phyloP scores from a whole-genome alignment of 2,113 vertebrate species.

The Platanista minor region DNA sequence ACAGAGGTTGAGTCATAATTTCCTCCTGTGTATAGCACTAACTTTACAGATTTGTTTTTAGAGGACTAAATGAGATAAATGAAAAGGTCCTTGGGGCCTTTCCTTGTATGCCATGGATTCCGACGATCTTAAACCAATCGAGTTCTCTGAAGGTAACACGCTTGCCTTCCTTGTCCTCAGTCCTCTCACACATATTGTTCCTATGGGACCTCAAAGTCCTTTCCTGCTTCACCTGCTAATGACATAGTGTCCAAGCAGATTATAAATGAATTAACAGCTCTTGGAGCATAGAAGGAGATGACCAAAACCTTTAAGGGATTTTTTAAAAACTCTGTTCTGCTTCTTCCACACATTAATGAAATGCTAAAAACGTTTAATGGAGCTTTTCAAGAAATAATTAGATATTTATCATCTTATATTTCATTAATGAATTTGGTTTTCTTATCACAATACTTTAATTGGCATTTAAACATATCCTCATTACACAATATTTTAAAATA shows the following conservation, averaged over 20 bases:
- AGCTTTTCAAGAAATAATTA: conserved; percentile 45
- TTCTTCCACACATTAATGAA: background rate
- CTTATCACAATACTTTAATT: conserved; percentile 51
- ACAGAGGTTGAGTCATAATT: background rate
- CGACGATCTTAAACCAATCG: background rate
- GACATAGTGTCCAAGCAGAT: background rate
- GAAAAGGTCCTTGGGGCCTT: background rate
- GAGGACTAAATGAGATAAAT: background rate
- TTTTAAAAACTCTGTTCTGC: background rate
- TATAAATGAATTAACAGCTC: background rate
- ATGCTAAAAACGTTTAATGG: background rate
- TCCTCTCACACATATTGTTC: background rate
- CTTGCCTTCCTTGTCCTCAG: background rate
- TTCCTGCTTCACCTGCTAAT: background rate
- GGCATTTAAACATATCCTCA: background rate
- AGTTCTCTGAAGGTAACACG: background rate
- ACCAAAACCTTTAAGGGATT: background rate
- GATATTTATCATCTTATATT: conserved; percentile 16
- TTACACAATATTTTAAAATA: conserved; percentile 2
- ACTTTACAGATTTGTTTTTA: background rate
- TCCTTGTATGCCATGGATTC: background rate
- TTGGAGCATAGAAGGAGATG: background rate
- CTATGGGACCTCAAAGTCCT: background rate
- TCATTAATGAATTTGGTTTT: conserved; percentile 9
- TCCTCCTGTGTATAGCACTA: background rate